These are phyloP conservation scores for Megalops atlanticus DNA, from an alignment of 2,113 vertebrate species.

Conservation along the genomic window DNA sequence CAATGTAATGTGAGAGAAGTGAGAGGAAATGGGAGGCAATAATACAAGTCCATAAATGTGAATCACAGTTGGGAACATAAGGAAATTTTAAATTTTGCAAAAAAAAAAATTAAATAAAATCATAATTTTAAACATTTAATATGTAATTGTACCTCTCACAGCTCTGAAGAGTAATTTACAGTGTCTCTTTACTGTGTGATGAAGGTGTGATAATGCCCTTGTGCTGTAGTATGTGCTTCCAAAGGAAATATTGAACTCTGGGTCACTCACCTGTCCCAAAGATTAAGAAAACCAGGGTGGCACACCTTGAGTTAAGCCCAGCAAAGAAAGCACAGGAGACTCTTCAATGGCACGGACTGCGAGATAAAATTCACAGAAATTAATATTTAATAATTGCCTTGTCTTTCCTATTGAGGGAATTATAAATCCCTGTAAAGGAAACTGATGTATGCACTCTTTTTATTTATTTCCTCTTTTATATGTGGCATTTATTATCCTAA, in stretches of 20 bases:
- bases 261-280: conserved; percentile 37
- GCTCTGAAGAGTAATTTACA: background rate
- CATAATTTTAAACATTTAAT: background rate
- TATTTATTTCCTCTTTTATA: conserved; percentile 3
- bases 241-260: conserved; percentile 31
- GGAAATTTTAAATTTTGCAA: background rate
- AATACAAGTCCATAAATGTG: too few relatives aligned
- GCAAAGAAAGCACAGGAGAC: conserved; percentile 27
- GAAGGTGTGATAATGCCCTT: background rate
- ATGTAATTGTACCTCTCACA: background rate
- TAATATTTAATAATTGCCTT: conserved; percentile 12
- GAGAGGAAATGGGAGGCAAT: background rate
- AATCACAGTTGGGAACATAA: background rate
- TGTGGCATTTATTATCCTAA: conserved; percentile 14
- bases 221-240: background rate
- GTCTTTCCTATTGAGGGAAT: background rate
- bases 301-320: conserved; percentile 23
- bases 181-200: background rate
- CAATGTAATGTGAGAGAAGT: background rate
- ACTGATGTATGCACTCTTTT: background rate
- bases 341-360: conserved; percentile 28
- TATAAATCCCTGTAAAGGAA: conserved; percentile 5
- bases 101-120: too few relatives aligned
- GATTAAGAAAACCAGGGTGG: conserved; percentile 30
- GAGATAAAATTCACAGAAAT: conserved; percentile 35